Percentiles rank a stretch among this genome's conserved stretches.
These are phyloP conservation scores for Acanthis flammea DNA, from an alignment of 2,797 vertebrate genomes.

Conservation along the genomic window DNA sequence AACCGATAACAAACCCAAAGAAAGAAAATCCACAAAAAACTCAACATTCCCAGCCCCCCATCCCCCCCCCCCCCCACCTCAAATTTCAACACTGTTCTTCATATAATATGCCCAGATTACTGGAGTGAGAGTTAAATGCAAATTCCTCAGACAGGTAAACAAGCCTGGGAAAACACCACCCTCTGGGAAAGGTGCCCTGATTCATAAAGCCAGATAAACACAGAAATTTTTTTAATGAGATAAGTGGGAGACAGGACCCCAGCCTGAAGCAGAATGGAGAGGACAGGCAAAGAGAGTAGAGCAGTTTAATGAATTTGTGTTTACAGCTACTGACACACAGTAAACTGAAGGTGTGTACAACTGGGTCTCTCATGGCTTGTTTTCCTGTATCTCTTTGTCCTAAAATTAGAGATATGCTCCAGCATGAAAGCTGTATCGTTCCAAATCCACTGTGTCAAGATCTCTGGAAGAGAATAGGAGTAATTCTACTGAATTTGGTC, in stretches of 20 bases:
- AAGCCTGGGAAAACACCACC: conserved; percentile 39
- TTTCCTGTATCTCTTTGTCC: background rate
- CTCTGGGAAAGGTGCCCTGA: conserved; percentile 9
- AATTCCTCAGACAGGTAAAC: conserved; percentile 50
- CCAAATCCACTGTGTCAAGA: background rate
- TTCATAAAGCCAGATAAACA: background rate
- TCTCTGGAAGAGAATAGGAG: background rate
- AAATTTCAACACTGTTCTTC: background rate
- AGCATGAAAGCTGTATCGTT: background rate
- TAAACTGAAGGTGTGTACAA: background rate
- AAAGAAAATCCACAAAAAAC: background rate
- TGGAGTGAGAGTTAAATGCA: conserved; percentile 8
- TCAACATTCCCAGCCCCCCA: accelerated
- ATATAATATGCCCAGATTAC: background rate
- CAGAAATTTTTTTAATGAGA: background rate
- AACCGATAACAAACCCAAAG: background rate
- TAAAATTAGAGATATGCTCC: background rate
- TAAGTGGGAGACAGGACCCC: background rate
- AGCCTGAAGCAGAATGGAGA: background rate
- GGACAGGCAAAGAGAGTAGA: background rate
- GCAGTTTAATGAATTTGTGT: background rate
- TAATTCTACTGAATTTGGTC: background rate
- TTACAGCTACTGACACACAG: background rate
- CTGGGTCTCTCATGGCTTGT: background rate
- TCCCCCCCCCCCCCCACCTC: accelerated